These are phyloP conservation scores for Forpus xanthops DNA, from an alignment of 2,797 vertebrate species.

Conservation along the genomic window DNA sequence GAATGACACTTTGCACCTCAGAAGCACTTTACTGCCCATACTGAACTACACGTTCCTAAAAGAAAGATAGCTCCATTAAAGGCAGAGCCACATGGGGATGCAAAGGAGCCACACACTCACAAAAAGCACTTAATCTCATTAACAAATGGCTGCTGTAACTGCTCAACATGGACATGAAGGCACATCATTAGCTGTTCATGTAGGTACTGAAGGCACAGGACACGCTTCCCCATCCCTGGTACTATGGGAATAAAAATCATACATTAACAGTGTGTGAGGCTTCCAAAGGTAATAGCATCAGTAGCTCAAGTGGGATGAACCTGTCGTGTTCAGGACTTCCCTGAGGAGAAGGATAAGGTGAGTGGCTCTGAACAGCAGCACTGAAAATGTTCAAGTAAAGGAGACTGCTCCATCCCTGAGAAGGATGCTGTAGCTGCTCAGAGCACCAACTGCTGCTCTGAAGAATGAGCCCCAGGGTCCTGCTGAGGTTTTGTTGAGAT, in stretches of 20 bases:
- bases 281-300: not conserved
- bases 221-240: not conserved
- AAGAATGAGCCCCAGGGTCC: not conserved
- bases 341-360: not conserved
- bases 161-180: not conserved
- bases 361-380: not conserved
- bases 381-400: not conserved
- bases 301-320: not conserved
- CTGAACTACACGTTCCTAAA: not conserved
- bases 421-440: not conserved
- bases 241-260: not conserved
- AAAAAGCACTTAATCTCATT: not conserved
- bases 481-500: accelerated
- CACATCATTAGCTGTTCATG: not conserved
- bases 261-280: not conserved
- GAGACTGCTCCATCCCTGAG: not conserved
- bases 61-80: not conserved
- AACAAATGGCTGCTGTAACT: not conserved
- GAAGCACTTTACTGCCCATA: not conserved
- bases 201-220: not conserved
- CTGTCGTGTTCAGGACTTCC: not conserved
- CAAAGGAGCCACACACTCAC: not conserved
- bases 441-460: not conserved
- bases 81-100: not conserved
- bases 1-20: not conserved